Percentiles rank a stretch among this genome's conserved stretches.
Conservation (phyloP, 2,113 vertebrate species). For the Harpagus bidentatus region DNA sequence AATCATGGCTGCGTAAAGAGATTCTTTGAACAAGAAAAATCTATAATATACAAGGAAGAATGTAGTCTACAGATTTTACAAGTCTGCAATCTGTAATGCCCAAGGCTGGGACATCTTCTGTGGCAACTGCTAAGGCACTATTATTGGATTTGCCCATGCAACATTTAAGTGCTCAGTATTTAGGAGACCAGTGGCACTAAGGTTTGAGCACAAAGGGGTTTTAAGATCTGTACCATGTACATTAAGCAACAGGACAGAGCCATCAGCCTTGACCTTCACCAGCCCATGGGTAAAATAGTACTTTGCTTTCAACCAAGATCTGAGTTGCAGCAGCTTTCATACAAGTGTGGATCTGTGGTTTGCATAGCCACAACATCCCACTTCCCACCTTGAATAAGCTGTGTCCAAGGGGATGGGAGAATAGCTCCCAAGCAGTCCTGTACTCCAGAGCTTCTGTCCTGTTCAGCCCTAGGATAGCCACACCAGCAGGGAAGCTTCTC, state of each 20-base stretch:
- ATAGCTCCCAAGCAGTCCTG: neutral
- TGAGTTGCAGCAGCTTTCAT: neutral
- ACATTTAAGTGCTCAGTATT: neutral
- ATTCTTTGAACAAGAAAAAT: neutral
- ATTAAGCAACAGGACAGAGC: neutral
- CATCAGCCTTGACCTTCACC: neutral
- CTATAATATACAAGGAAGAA: neutral
- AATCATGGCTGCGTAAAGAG: neutral
- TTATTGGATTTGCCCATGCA: neutral
- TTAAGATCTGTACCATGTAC: neutral
- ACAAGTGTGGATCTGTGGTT: neutral
- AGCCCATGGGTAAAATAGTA: neutral
- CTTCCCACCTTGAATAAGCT: neutral
- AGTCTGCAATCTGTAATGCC: neutral
- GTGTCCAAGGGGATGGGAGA: neutral
- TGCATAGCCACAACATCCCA: neutral
- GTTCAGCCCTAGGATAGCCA: neutral
- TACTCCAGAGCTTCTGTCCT: neutral
- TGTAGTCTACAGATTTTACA: neutral
- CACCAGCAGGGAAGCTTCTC: neutral
- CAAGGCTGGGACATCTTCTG: neutral
- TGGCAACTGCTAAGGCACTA: neutral
- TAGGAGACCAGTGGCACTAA: neutral
- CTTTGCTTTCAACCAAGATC: neutral
- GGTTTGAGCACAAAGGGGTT: neutral